A percentile compares a stretch with the other conserved stretches of the same genome.
Evolutionary conservation across 2,888 invertebrate genomes (phyloP).

Genomic region (Listrodromus nycthemerus): DNA sequence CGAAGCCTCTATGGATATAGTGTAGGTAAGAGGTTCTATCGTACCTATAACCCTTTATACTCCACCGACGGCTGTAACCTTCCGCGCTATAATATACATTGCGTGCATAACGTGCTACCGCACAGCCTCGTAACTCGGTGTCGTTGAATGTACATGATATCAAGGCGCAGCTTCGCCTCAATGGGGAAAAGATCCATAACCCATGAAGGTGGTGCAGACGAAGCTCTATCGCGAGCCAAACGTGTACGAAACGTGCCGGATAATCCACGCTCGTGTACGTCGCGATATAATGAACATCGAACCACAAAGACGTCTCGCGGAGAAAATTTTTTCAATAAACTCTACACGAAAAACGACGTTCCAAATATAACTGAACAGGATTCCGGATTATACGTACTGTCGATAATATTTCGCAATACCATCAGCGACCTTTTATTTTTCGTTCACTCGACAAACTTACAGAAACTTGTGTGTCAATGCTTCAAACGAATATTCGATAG

Average conservation of each 20-base stretch:
- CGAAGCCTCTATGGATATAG: slow-evolving; percentile 37
- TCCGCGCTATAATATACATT: slow-evolving; percentile 15
- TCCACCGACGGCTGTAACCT: slow-evolving; percentile 26
- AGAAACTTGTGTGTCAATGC: not conserved
- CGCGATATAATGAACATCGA: slow-evolving; percentile 14
- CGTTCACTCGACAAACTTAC: too few relatives aligned
- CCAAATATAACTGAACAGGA: not conserved
- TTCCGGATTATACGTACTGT: not conserved
- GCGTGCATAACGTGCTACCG: slow-evolving; percentile 37
- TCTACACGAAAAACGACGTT: not conserved
- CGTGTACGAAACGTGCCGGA: slow-evolving; percentile 23
- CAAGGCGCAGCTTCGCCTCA: slow-evolving; percentile 37
- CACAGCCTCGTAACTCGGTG: slow-evolving; percentile 47
- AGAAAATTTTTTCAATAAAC: not conserved
- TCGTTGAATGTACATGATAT: slow-evolving; percentile 47
- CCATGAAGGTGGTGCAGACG: slow-evolving; percentile 46
- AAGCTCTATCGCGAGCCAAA: slow-evolving; percentile 26
- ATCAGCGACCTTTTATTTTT: too few relatives aligned
- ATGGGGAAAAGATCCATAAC: slow-evolving; percentile 64
- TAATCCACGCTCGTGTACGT: slow-evolving; percentile 1
- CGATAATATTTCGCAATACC: not conserved
- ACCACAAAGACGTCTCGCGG: not conserved
- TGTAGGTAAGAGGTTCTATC: not conserved
- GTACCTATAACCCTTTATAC: slow-evolving; percentile 43
- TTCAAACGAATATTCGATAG: not conserved